A percentile compares a stretch with the other conserved stretches of the same genome.
phyloP scores from a whole-genome alignment of 2,113 vertebrate genomes.

The Bombycilla garrulus region DNA sequence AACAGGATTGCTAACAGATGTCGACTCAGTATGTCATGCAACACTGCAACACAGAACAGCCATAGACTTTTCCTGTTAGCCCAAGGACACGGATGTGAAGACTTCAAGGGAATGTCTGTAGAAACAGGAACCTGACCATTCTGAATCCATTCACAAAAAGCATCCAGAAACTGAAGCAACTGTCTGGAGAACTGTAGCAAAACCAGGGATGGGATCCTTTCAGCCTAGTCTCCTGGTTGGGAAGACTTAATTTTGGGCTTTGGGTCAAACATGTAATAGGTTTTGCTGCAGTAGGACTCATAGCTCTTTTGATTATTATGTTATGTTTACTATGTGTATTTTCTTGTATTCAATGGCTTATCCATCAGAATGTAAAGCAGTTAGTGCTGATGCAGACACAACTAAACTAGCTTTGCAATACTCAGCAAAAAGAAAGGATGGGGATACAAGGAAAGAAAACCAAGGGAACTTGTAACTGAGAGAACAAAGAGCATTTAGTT shows the following conservation, averaged over 20 bases:
- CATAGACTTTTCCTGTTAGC: background rate
- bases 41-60: background rate
- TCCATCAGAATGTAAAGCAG: background rate
- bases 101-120: background rate
- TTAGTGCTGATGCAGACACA: background rate
- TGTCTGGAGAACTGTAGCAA: background rate
- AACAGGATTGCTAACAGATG: background rate
- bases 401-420: background rate
- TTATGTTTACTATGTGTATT: background rate
- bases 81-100: background rate
- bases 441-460: background rate
- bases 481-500: background rate
- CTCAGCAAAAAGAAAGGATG: background rate
- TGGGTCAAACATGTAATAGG: background rate
- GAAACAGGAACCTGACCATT: background rate
- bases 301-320: background rate
- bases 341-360: background rate
- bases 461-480: no score
- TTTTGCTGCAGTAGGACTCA: background rate
- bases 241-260: background rate
- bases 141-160: background rate
- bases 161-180: background rate
- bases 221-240: background rate
- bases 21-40: accelerated
- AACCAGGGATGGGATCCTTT: background rate